Percentiles rank a stretch among this genome's conserved stretches.
These are phyloP conservation scores for Notoglanidium macrostoma DNA, from an alignment of 2,797 vertebrate species.

Conservation along the genomic window DNA sequence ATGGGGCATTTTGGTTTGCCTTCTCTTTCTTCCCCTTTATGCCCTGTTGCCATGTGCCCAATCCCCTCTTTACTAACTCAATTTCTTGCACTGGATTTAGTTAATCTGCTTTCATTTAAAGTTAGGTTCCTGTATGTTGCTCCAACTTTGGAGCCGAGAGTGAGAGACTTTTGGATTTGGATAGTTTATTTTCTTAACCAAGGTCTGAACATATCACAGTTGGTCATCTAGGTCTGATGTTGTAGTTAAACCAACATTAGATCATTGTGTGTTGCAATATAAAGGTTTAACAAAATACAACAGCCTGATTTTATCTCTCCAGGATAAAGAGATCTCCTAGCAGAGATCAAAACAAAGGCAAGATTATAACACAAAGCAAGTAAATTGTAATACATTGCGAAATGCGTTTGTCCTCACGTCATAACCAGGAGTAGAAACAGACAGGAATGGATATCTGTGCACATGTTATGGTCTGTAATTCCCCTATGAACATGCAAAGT, in stretches of 20 bases:
- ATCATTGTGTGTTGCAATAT: neutral
- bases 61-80: constrained; percentile 20
- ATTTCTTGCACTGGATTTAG: constrained; percentile 39
- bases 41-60: constrained; percentile 25
- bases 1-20: constrained; percentile 11
- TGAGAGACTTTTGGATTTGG: constrained; percentile 21
- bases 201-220: constrained; percentile 8
- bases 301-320: constrained; percentile 38
- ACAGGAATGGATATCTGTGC: neutral
- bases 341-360: neutral
- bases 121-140: neutral
- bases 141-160: neutral
- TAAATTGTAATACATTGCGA: neutral
- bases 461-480: neutral
- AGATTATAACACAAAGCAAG: neutral
- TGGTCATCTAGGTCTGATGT: constrained; percentile 21
- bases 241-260: constrained; percentile 33
- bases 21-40: neutral
- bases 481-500: neutral
- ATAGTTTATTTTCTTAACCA: constrained; percentile 26
- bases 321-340: constrained; percentile 14
- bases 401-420: neutral
- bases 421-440: neutral
- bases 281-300: constrained; percentile 22
- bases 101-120: constrained; percentile 12